phyloP scores from a whole-genome alignment of 2,113 vertebrate species.

The Azemiops feae region DNA sequence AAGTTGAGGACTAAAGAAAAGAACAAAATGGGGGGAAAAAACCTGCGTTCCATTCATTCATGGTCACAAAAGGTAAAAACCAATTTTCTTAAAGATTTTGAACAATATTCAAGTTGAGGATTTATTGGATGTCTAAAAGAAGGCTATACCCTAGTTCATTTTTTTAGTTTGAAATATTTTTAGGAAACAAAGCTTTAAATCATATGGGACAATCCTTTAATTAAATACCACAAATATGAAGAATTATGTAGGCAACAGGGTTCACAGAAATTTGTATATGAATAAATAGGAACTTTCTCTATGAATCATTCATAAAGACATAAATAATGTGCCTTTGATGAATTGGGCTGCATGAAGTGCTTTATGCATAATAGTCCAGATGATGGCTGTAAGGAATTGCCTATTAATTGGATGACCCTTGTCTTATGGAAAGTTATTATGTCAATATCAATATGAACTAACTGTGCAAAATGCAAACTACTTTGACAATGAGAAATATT shows the following conservation, averaged over 20 bases:
- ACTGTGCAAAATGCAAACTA: neutral
- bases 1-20: neutral
- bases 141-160: neutral
- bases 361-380: neutral
- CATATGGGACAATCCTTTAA: neutral
- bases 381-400: neutral
- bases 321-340: neutral
- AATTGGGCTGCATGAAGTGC: neutral
- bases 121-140: neutral
- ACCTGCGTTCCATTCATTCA: neutral
- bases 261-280: neutral
- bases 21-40: neutral
- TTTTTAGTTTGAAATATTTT: neutral
- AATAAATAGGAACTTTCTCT: neutral
- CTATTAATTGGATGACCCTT: neutral
- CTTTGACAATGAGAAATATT: neutral
- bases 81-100: neutral
- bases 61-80: neutral
- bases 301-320: neutral
- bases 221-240: neutral
- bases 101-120: neutral
- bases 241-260: neutral
- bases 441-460: neutral
- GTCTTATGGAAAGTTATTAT: neutral
- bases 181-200: neutral